Percentiles rank a stretch among this genome's conserved stretches.
These are phyloP conservation scores for Benthosema pterotum DNA, from an alignment of 2,797 vertebrate species.

Conservation along the genomic window DNA sequence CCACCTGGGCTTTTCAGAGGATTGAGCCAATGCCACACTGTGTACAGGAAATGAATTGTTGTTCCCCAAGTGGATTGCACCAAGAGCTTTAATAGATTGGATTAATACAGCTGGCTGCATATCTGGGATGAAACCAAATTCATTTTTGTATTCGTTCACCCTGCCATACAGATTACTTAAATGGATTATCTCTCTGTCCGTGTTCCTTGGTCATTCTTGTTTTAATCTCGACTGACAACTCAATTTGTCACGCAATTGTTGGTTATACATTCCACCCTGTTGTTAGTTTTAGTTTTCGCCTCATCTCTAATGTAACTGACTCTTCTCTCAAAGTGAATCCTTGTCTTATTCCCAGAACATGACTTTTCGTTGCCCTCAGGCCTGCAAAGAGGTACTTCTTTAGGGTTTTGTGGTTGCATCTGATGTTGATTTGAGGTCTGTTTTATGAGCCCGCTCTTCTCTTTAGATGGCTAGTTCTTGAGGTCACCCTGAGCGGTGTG, in stretches of 20 bases:
- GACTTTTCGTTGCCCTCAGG: constrained; percentile 7
- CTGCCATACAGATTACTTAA: constrained; percentile 12
- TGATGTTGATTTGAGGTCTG: constrained; percentile 49
- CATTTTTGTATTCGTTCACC: not conserved
- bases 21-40: not conserved
- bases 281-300: constrained; percentile 28
- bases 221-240: constrained; percentile 9
- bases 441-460: constrained; percentile 49
- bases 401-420: constrained; percentile 39
- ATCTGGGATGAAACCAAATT: constrained; percentile 5
- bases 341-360: constrained; percentile 13
- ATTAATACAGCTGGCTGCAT: not conserved
- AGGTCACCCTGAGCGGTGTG: constrained; percentile 45
- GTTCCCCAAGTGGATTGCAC: constrained; percentile 7
- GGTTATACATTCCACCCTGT: not conserved
- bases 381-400: constrained; percentile 17
- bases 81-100: constrained; percentile 19
- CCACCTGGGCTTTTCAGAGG: constrained; percentile 1
- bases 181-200: not conserved
- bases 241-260: constrained; percentile 22
- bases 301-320: constrained; percentile 25
- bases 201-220: not conserved
- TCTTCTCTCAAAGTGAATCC: constrained; percentile 7
- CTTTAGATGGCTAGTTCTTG: constrained; percentile 57
- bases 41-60: constrained; percentile 7